A percentile compares a stretch with the other conserved stretches of the same genome.
These are phyloP conservation scores for Heliconius sara DNA, from an alignment of 2,888 invertebrate species.

Conservation along the genomic window DNA sequence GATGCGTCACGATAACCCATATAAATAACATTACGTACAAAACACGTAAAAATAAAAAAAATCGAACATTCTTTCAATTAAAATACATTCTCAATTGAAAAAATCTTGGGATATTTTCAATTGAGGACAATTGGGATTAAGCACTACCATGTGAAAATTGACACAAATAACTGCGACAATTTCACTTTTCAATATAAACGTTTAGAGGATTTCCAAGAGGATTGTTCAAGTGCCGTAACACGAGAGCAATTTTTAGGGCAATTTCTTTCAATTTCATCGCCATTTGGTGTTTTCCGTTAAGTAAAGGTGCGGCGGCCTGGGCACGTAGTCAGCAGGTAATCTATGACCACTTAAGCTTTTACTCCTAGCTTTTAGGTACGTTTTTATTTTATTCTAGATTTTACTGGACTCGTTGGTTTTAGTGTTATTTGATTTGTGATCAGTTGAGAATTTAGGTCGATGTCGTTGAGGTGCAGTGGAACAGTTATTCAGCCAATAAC, in stretches of 20 bases:
- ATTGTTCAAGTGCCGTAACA: slow-evolving; percentile 44
- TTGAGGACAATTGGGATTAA: too few relatives aligned
- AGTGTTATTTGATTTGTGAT: neutral
- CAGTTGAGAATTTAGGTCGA: too few relatives aligned
- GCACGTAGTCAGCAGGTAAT: slow-evolving; percentile 45
- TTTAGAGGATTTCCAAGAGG: slow-evolving; percentile 34
- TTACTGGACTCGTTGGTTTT: neutral
- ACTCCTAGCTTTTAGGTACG: slow-evolving; percentile 7
- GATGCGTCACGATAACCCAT: too few relatives aligned
- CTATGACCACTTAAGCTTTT: slow-evolving; percentile 39
- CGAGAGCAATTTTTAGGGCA: slow-evolving; percentile 51
- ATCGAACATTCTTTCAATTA: neutral
- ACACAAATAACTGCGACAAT: slow-evolving; percentile 20
- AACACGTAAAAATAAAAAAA: too few relatives aligned
- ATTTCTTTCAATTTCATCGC: slow-evolving; percentile 51
- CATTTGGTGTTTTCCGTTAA: slow-evolving; percentile 46
- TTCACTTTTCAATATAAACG: slow-evolving; percentile 35
- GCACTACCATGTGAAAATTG: neutral
- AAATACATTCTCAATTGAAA: neutral
- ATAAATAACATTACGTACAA: too few relatives aligned
- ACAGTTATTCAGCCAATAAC: too few relatives aligned
- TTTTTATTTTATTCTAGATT: slow-evolving; percentile 6
- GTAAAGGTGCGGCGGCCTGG: slow-evolving; percentile 44
- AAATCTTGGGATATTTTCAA: neutral
- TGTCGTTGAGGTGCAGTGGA: too few relatives aligned